Conservation (phyloP, 2,797 vertebrate species). For the Okamejei kenojei region DNA sequence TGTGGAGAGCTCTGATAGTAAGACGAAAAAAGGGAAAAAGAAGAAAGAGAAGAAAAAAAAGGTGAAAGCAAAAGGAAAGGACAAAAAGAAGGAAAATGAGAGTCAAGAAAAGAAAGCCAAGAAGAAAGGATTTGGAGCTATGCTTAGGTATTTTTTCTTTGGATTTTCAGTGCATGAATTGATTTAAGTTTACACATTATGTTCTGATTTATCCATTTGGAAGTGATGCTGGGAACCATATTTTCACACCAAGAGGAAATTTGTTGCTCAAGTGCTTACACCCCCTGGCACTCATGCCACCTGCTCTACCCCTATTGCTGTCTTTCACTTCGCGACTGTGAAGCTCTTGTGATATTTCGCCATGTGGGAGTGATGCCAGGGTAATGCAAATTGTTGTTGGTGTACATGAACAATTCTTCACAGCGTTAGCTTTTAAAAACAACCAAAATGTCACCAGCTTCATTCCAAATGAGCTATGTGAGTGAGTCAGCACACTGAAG, state of each 20-base stretch:
- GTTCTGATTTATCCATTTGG: background rate
- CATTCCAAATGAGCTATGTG: background rate
- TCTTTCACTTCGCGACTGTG: background rate
- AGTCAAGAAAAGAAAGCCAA: constrained; percentile 76
- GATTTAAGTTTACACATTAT: background rate
- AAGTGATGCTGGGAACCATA: background rate
- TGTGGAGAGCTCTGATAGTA: constrained; percentile 70
- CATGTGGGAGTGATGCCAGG: background rate
- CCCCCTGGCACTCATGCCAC: no score
- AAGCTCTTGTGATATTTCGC: background rate
- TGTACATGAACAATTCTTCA: background rate
- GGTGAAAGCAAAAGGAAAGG: constrained; percentile 59
- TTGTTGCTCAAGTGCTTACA: no score
- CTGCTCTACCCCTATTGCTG: background rate
- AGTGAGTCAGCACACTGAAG: constrained; percentile 5
- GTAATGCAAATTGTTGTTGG: background rate
- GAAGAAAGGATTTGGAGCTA: constrained; percentile 78
- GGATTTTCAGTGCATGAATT: background rate
- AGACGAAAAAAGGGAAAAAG: constrained; percentile 74
- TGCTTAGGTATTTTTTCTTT: constrained; percentile 70
- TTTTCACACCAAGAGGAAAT: background rate
- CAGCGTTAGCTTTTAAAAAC: background rate
- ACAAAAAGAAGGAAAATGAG: constrained; percentile 70
- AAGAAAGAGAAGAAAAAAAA: constrained; percentile 80
- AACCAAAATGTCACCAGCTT: background rate